phyloP scores from a whole-genome alignment of 2,113 vertebrate species.

The Litocranius walleri region DNA sequence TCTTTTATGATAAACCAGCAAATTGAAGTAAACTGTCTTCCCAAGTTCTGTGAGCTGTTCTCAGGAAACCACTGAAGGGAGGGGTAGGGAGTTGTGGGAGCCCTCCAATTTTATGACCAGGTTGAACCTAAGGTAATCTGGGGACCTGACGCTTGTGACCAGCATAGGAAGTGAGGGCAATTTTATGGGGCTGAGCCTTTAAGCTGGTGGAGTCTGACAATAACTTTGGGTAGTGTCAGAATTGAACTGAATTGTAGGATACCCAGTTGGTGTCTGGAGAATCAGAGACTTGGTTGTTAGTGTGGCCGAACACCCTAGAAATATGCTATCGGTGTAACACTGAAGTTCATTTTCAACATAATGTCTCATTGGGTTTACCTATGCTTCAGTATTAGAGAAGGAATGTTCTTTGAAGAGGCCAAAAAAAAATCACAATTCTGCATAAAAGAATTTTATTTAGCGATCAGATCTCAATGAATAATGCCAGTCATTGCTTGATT shows the following conservation, averaged over 20 bases:
- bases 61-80: background rate
- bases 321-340: background rate
- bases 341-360: background rate
- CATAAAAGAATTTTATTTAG: constrained; percentile 83
- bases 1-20: background rate
- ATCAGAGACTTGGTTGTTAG: background rate
- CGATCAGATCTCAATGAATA: constrained; percentile 72
- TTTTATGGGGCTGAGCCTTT: background rate
- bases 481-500: constrained; percentile 61
- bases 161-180: background rate
- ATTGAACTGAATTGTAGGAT: background rate
- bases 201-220: background rate
- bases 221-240: background rate
- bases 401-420: constrained; percentile 5
- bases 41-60: background rate
- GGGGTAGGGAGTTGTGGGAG: background rate
- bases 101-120: background rate
- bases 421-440: constrained; percentile 69
- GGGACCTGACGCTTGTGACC: background rate
- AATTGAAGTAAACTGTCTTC: background rate
- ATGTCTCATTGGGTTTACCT: background rate
- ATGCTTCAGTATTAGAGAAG: background rate
- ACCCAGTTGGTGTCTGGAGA: background rate
- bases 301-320: background rate
- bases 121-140: background rate